Base-by-base conservation (phyloP, 2,888 invertebrate species). In the Diadegma fenestrale region DNA sequence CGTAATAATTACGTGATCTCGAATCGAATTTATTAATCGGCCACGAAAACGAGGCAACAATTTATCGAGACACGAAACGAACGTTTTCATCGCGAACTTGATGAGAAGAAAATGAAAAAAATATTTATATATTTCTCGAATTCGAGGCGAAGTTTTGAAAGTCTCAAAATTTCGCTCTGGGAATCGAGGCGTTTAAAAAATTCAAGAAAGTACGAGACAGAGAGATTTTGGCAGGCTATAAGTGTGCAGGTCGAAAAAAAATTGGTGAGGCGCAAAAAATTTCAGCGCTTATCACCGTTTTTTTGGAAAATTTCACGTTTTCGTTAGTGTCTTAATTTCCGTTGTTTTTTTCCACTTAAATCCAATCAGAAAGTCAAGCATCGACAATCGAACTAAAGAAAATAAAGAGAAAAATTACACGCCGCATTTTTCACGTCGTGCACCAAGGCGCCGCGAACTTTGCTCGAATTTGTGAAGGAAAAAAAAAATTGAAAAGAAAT, bases 321-420 rank as follows among this genome's bases (percentile, higher is more conserved):
- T 58, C 12, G 1, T 26, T 64, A 63, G 48, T 17, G 19, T 43
- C 22, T 5, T 12, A n/a, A n/a, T n/a, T n/a, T n/a, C n/a, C n/a
- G n/a, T n/a, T n/a, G n/a, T 33, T 30, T 19, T 71, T 17, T 68
- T 45, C 19, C 6, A 19, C 51, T 33, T 45, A 10, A 58, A 82
- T 79, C 76, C 51, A 77, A 89, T 89, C 90, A 91, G 93, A 94
- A 93, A 93, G 93, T 93, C 92, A 91, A 93, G 93, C 93, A 92
- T 93, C 92, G 93, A 93, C 93, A 93, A 94, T 94, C 93, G 91
- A 92, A 91, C 89, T 91, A 92, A 89, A 89, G 90, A n/a, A 48
- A 17, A 48, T 7, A 48, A 17, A 48, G 10, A 54, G 4, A 73
- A 8, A 43, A 51, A 41, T 54, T 17, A 72, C 84, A 73, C 78